phyloP scores from a whole-genome alignment of 2,888 invertebrate genomes.

The Unio pictorum region DNA sequence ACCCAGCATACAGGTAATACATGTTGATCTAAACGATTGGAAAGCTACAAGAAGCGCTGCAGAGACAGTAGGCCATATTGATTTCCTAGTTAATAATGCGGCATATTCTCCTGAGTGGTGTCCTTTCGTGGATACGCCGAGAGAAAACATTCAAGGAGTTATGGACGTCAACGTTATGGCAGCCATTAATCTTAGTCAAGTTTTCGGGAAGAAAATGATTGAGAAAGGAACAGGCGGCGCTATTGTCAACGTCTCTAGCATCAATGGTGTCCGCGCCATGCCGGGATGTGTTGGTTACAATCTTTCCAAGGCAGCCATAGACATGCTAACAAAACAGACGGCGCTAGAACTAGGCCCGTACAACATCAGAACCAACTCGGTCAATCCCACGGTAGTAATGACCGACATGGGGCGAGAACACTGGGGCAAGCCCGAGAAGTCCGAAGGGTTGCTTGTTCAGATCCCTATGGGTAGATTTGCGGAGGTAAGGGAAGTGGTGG shows the following conservation, averaged over 20 bases:
- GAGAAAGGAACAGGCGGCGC: conserved; percentile 6
- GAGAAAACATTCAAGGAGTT: conserved; percentile 72
- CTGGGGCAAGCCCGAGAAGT: conserved; percentile 86
- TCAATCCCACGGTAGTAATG: conserved; percentile 93
- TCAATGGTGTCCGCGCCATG: conserved; percentile 1
- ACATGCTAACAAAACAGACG: conserved; percentile 10
- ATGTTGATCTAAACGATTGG: conserved; percentile 12
- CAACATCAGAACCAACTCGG: conserved; percentile 86
- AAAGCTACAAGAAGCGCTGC: conserved; percentile 9
- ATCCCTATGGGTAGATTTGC: conserved; percentile 85
- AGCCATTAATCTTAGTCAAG: conserved; percentile 13
- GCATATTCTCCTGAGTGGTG: conserved; percentile 65
- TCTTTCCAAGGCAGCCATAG: conserved; percentile 5
- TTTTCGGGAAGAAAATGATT: conserved; percentile 8
- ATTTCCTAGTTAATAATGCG: conserved; percentile 13
- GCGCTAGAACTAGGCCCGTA: conserved; percentile 5
- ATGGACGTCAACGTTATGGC: conserved; percentile 8
- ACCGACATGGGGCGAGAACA: conserved; percentile 85
- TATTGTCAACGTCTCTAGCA: conserved; percentile 13
- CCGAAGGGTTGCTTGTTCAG: conserved; percentile 80
- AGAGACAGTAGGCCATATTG: conserved; percentile 6
- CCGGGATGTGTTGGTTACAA: neutral
- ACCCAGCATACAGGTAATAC: neutral
- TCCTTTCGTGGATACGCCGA: conserved; percentile 5
- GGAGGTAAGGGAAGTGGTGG: conserved; percentile 74